phyloP scores from a whole-genome alignment of 2,888 invertebrate species.

The Coelopa pilipes region DNA sequence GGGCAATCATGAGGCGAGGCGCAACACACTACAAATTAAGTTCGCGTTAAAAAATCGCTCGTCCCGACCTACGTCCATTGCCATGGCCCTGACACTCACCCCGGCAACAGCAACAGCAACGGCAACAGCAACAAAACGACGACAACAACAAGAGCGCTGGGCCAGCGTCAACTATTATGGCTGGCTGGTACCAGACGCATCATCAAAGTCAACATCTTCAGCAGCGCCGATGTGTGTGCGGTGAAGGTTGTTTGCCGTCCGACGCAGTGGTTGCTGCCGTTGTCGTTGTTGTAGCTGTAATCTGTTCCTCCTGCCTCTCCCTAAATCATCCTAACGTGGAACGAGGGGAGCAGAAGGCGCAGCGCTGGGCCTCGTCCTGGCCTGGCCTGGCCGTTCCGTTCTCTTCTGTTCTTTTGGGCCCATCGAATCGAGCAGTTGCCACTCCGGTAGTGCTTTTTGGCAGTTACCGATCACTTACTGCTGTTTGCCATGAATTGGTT shows the following conservation, averaged over 20 bases:
- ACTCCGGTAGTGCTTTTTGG: conserved; percentile 36
- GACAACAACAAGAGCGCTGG: background rate
- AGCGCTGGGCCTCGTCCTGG: too few species aligned
- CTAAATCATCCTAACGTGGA: too few species aligned
- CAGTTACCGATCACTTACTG: conserved; percentile 37
- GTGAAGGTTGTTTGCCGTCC: too few species aligned
- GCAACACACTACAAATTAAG: too few species aligned
- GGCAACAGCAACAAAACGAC: too few species aligned
- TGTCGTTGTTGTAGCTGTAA: conserved; percentile 13
- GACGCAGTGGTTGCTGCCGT: background rate
- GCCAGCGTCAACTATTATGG: background rate
- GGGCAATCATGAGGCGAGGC: too few species aligned
- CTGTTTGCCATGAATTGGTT: conserved; percentile 35
- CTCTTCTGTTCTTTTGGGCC: too few species aligned
- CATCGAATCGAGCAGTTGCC: conserved; percentile 23
- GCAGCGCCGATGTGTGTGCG: background rate
- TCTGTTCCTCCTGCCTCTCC: background rate
- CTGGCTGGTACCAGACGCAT: background rate
- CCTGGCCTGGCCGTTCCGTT: too few species aligned
- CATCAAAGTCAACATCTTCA: background rate
- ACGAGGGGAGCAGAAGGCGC: too few species aligned
- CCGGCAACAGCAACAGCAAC: background rate
- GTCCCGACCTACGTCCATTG: background rate
- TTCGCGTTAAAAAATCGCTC: too few species aligned
- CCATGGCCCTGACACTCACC: background rate